These are phyloP conservation scores for Pelvicachromis taeniatus DNA, from an alignment of 2,113 vertebrate genomes.

Conservation along the genomic window DNA sequence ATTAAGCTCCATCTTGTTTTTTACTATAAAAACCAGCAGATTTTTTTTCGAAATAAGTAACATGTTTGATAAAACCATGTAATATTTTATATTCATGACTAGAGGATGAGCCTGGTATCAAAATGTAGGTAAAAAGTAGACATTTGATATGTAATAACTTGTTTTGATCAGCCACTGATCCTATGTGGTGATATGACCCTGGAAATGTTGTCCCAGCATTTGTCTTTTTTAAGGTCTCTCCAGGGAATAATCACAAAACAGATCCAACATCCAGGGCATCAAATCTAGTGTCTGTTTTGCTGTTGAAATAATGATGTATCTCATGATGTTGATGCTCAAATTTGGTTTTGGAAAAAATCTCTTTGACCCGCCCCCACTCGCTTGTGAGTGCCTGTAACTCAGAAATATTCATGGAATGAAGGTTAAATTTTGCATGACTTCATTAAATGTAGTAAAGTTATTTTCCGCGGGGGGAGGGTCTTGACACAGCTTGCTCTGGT, in stretches of 20 bases:
- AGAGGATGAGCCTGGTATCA: neutral
- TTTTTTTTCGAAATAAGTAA: neutral
- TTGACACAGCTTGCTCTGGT: no score
- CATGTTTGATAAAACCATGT: neutral
- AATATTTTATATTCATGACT: neutral
- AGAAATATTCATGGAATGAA: no score
- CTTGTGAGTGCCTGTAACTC: no score
- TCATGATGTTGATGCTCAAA: neutral
- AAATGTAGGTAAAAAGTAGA: neutral
- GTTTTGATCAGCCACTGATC: neutral
- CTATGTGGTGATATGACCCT: neutral
- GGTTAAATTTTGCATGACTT: no score
- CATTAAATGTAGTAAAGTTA: no score
- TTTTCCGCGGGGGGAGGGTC: no score
- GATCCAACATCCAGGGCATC: neutral
- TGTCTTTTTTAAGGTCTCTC: neutral
- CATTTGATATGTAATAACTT: neutral
- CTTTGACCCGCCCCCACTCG: neutral
- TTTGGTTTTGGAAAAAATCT: neutral
- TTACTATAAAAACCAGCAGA: neutral
- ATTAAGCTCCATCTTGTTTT: neutral
- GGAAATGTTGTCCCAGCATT: neutral
- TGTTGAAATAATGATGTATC: neutral
- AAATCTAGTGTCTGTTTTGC: neutral
- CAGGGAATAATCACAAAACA: neutral